Conservation (phyloP, 2,113 vertebrate species). For the Amblyopsis rosae region DNA sequence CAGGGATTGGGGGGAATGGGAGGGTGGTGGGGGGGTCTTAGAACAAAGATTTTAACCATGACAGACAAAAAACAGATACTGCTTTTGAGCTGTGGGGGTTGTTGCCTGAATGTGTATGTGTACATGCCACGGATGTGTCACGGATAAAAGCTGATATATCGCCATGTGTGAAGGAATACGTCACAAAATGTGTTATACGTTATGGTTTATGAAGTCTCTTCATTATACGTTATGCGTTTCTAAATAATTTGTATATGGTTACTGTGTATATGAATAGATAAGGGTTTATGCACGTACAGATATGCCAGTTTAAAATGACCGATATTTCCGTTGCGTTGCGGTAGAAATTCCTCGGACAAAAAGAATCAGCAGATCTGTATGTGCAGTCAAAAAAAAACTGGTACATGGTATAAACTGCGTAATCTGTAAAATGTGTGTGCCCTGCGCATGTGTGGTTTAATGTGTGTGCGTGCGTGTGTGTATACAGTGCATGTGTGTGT, state of each 20-base stretch:
- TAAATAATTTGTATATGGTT: slow-evolving; percentile 10
- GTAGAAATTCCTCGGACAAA: no score
- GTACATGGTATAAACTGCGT: not conserved
- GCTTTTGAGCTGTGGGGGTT: slow-evolving; percentile 32
- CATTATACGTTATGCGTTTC: not conserved
- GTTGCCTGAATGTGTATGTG: slow-evolving; percentile 6
- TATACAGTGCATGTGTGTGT: slow-evolving; percentile 17
- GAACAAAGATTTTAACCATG: slow-evolving; percentile 71
- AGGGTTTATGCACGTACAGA: slow-evolving; percentile 6
- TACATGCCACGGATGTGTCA: no score
- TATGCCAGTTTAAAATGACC: no score
- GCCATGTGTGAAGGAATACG: slow-evolving; percentile 8
- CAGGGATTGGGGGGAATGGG: slow-evolving; percentile 10
- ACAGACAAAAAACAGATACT: slow-evolving; percentile 54
- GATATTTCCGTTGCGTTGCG: no score
- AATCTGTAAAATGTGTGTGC: not conserved
- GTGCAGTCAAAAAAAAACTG: slow-evolving; percentile 1
- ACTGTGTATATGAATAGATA: not conserved
- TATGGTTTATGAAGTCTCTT: not conserved
- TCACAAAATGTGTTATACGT: not conserved
- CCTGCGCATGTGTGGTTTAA: not conserved
- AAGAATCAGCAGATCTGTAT: no score
- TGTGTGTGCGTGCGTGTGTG: slow-evolving; percentile 31
- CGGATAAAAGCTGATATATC: no score
- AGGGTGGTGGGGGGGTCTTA: slow-evolving; percentile 52